Conservation (phyloP, 2,888 invertebrate species). For the Meliscaeva auricollis region DNA sequence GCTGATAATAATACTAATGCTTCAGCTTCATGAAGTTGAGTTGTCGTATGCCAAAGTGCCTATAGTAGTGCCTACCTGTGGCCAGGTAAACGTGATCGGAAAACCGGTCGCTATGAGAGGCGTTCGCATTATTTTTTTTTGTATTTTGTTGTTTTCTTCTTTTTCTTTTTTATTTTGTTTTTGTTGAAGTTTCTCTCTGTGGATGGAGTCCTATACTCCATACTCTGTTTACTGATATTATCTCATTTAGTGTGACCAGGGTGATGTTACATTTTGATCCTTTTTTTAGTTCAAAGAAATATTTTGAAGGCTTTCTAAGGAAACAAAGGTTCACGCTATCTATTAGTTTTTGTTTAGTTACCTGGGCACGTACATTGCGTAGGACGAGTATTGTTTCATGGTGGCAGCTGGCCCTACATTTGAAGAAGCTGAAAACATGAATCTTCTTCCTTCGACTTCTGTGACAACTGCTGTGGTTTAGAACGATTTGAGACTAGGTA, state of each 20-base stretch:
- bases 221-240: conserved; percentile 63
- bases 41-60: conserved; percentile 68
- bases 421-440: no score
- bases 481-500: no score
- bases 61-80: conserved; percentile 61
- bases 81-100: conserved; percentile 64
- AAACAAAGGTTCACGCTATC: no score
- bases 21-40: conserved; percentile 35
- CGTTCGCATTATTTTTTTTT: conserved; percentile 58
- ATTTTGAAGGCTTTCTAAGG: neutral
- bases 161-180: conserved; percentile 19
- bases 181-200: conserved; percentile 58
- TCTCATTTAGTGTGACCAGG: conserved; percentile 50
- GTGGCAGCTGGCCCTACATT: no score
- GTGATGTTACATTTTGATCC: neutral
- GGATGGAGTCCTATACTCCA: conserved; percentile 32
- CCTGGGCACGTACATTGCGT: no score
- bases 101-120: conserved; percentile 71
- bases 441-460: no score
- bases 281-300: neutral
- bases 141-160: conserved; percentile 23
- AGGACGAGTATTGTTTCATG: no score
- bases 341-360: no score
- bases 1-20: conserved; percentile 44
- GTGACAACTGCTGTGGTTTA: no score